Conservation (phyloP, 1,140 invertebrate genomes). For the Ephestia elutella region DNA sequence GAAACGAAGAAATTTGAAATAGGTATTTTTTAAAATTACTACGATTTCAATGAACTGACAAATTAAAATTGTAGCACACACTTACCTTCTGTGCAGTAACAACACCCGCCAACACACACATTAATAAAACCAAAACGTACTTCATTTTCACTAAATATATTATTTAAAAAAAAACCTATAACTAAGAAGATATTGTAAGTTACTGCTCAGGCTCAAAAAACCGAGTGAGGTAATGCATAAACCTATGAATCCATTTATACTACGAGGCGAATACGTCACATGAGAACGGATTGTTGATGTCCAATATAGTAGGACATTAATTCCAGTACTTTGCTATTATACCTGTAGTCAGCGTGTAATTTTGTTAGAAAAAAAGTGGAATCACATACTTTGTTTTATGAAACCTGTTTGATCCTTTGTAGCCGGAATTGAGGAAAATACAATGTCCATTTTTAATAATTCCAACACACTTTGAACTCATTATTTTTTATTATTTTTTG, state of each 20-base stretch:
- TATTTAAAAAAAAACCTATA: neutral
- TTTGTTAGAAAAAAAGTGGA: neutral
- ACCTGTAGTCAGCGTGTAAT: neutral
- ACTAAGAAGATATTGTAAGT: neutral
- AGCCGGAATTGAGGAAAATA: neutral
- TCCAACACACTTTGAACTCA: neutral
- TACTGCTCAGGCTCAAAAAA: neutral
- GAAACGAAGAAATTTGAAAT: too few relatives aligned
- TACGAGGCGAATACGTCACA: neutral
- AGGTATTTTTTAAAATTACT: too few relatives aligned
- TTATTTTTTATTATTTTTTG: neutral
- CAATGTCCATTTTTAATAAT: neutral
- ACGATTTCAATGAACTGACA: too few relatives aligned
- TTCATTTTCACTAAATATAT: neutral
- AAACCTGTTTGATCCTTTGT: neutral
- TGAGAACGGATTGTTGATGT: neutral
- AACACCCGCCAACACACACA: neutral
- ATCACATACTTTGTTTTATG: neutral
- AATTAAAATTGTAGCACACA: neutral
- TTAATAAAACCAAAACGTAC: neutral
- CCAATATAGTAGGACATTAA: neutral
- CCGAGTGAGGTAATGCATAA: neutral
- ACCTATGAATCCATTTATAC: neutral
- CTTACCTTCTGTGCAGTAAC: slow-evolving; percentile 3
- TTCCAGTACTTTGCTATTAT: neutral